Evolutionary conservation across 2,888 invertebrate genomes (phyloP).

Genomic region (Nemapogon koenigi): DNA sequence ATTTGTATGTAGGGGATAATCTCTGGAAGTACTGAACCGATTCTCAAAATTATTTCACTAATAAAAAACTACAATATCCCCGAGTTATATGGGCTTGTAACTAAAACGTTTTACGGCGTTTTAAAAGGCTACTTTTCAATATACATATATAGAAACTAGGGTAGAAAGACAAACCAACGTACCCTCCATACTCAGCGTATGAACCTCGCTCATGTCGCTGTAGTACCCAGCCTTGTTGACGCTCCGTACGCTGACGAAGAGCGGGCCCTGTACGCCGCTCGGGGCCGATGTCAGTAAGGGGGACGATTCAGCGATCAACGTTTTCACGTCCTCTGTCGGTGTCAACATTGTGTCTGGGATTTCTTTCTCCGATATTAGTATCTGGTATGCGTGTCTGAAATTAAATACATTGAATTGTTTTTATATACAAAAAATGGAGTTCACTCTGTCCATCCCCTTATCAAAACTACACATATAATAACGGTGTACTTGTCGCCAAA

Average conservation of each 20-base stretch:
- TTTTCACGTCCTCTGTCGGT: conserved; percentile 34
- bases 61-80: too few relatives aligned
- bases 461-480: too few relatives aligned
- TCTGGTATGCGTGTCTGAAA: conserved; percentile 61
- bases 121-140: too few relatives aligned
- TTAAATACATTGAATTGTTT: conserved; percentile 5
- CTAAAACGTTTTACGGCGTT: too few relatives aligned
- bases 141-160: too few relatives aligned
- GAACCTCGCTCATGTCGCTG: conserved; percentile 68
- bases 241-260: conserved; percentile 71
- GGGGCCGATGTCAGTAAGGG: conserved; percentile 64
- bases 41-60: too few relatives aligned
- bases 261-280: conserved; percentile 45
- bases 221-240: conserved; percentile 67
- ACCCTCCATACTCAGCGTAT: conserved; percentile 43
- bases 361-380: conserved; percentile 66
- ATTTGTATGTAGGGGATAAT: too few relatives aligned
- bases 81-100: too few relatives aligned
- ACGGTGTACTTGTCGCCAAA: too few relatives aligned
- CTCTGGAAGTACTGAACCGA: too few relatives aligned
- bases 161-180: conserved; percentile 22
- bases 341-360: conserved; percentile 48
- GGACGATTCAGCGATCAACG: conserved; percentile 43
- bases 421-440: too few relatives aligned
- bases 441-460: too few relatives aligned